Conservation (phyloP, 2,888 invertebrate species). For the Micropterix aruncella region DNA sequence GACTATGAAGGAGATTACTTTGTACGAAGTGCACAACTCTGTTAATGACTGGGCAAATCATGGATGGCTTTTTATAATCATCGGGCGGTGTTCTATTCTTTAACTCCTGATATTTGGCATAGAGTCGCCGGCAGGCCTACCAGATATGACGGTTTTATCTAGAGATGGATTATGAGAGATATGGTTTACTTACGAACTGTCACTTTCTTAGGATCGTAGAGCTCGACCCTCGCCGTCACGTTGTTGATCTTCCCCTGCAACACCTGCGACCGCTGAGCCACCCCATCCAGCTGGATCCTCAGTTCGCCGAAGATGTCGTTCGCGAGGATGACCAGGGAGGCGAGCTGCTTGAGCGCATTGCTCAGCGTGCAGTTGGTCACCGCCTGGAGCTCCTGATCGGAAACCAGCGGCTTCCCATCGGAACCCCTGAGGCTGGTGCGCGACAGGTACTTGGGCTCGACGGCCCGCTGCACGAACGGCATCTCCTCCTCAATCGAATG, state of each 20-base stretch:
- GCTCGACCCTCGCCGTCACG: conserved; percentile 56
- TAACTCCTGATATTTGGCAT: no score
- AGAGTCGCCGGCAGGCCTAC: no score
- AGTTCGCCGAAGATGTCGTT: conserved; percentile 78
- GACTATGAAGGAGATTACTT: no score
- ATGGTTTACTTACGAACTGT: conserved; percentile 83
- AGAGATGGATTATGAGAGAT: conserved; percentile 9
- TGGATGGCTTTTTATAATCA: no score
- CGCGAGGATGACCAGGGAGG: conserved; percentile 68
- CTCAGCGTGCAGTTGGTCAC: conserved; percentile 78
- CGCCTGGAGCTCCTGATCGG: conserved; percentile 69
- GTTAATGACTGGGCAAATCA: no score
- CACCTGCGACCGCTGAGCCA: conserved; percentile 57
- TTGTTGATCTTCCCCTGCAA: conserved; percentile 55
- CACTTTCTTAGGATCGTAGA: conserved; percentile 77
- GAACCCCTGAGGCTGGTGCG: conserved; percentile 47
- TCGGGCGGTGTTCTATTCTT: no score
- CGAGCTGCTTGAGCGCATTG: conserved; percentile 72
- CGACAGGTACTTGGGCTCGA: conserved; percentile 70
- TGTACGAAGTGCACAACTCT: no score
- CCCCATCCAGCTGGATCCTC: conserved; percentile 56
- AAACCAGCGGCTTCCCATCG: conserved; percentile 41
- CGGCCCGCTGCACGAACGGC: conserved; percentile 78
- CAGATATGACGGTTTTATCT: no score
- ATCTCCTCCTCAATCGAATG: conserved; percentile 32